Base-by-base conservation (phyloP, 2,797 vertebrate species). In the Poeciliopsis gracilis region DNA sequence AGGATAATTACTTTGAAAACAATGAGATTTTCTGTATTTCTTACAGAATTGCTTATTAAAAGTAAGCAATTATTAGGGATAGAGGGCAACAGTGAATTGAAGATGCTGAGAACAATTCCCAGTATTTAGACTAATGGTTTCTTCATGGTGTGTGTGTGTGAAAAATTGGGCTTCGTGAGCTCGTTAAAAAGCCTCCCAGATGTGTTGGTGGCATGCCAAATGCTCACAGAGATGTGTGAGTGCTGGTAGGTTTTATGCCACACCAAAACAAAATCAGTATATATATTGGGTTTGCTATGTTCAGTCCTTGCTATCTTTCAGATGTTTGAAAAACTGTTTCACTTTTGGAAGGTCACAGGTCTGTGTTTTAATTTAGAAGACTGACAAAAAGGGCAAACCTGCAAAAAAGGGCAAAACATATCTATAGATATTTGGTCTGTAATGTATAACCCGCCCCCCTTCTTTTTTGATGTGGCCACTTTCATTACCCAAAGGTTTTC, bases 111-210 rank as follows among this genome's bases (percentile, higher is more conserved):
- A 45, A 38, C 9, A 63, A 51, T 45, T 33, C 41, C 6, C 2
- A 45, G n/a, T 76, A 4, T 13, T 15, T 1, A 8, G 66, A 73
- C 16, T 15, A 45, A 76, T n/a, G 20, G 36, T 46, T 49, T 72
- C 43, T 74, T 81, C 80, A 82, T 75, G 77, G 70, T 72, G 69
- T 6, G 57, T 15, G 33, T 15, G 33, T 15, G 33, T 82, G 69
- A 75, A 85, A 59, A 87, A 86, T 82, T 71, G 43, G 49, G 23
- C 80, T 79, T 87, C 82, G 90, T 88, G 77, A 88, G 71, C 82
- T 88, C 69, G 81, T 93, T 88, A 86, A 69, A 84, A 57, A 85
- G 30, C 49, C 71, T 82, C 75, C 15, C 41, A 73, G 43, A 84
- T 41, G 30, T 79, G 46, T 55, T 10, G 5, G 12, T 18, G 51